Conservation (phyloP, 2,113 vertebrate genomes). For the Podocnemis expansa region DNA sequence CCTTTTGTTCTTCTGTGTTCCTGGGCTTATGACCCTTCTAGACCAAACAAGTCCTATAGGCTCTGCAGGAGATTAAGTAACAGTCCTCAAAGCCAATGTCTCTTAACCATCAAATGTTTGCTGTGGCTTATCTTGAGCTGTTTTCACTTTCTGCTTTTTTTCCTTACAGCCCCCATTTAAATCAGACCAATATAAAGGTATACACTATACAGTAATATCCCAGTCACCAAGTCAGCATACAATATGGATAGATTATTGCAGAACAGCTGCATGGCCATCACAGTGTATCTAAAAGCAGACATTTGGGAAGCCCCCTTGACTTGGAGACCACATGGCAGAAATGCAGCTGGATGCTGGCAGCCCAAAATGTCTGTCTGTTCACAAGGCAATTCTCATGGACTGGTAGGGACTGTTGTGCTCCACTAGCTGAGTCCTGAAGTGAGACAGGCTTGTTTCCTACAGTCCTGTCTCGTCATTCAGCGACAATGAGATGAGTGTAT, state of each 20-base stretch:
- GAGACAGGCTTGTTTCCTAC: too few species aligned
- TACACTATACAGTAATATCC: background rate
- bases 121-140: background rate
- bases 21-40: background rate
- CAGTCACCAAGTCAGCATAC: background rate
- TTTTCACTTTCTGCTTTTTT: background rate
- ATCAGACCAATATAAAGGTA: fast-evolving
- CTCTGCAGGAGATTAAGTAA: background rate
- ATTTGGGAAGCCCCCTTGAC: background rate
- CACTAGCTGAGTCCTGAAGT: too few species aligned
- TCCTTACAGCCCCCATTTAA: background rate
- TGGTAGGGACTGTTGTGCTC: background rate
- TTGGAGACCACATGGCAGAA: background rate
- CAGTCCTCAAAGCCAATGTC: background rate
- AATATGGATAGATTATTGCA: background rate
- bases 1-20: background rate
- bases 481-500: background rate
- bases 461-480: background rate
- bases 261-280: background rate
- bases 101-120: background rate
- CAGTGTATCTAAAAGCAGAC: background rate
- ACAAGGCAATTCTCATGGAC: background rate
- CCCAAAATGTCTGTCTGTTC: background rate
- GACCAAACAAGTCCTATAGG: background rate
- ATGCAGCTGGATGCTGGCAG: background rate